phyloP scores from a whole-genome alignment of 1,140 invertebrate genomes.

The Polypedilum pembai region DNA sequence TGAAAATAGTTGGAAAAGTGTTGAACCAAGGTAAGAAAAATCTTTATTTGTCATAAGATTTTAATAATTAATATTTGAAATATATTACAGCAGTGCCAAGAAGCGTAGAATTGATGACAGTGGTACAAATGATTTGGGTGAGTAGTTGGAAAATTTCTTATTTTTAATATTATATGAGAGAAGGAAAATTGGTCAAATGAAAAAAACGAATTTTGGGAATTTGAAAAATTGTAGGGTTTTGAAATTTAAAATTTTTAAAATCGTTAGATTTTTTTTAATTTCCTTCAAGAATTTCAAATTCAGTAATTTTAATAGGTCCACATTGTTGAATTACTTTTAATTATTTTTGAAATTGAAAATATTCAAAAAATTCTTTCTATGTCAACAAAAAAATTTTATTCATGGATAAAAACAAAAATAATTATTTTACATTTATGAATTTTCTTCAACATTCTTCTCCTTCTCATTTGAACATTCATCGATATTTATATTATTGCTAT shows the following conservation, averaged over 20 bases:
- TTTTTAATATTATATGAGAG: background rate
- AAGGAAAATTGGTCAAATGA: background rate
- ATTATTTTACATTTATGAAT: background rate
- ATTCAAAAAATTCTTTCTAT: background rate
- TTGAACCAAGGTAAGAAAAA: conserved; percentile 3
- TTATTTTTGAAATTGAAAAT: background rate
- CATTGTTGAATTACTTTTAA: background rate
- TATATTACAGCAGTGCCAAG: background rate
- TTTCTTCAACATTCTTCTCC: background rate
- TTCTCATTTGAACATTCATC: background rate
- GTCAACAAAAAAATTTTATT: background rate
- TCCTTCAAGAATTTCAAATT: background rate
- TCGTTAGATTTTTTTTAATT: background rate
- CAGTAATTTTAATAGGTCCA: background rate
- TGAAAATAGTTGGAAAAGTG: background rate
- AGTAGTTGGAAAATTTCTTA: background rate
- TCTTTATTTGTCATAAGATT: background rate
- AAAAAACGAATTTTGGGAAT: background rate
- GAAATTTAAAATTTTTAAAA: background rate
- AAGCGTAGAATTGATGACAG: conserved; percentile 8
- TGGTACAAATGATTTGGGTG: conserved; percentile 2
- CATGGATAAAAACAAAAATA: background rate
- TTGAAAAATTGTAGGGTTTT: background rate
- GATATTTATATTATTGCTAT: background rate
- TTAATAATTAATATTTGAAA: background rate